phyloP scores from a whole-genome alignment of 2,113 vertebrate genomes.

The Trochalopteron elliotii region DNA sequence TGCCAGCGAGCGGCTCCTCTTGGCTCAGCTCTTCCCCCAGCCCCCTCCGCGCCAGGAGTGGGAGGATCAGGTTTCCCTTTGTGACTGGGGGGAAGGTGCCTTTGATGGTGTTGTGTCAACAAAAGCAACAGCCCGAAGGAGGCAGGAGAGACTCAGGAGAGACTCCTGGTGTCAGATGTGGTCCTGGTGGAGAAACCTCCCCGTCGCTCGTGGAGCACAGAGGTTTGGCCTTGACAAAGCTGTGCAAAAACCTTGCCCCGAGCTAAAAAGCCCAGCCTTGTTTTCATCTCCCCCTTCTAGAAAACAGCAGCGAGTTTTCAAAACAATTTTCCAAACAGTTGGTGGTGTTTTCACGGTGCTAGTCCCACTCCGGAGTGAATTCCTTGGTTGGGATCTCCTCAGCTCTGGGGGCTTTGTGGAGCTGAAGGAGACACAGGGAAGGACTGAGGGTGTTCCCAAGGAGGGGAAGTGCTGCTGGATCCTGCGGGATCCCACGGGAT shows the following conservation, averaged over 20 bases:
- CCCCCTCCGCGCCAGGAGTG: not conserved
- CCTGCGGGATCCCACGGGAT: not conserved
- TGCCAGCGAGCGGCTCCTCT: rapidly evolving
- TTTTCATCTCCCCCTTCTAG: not conserved
- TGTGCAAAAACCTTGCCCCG: not conserved
- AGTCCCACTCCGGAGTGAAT: not conserved
- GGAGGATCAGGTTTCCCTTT: not conserved
- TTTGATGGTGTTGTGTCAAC: constrained; percentile 63
- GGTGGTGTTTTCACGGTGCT: not conserved
- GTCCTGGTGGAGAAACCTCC: not conserved
- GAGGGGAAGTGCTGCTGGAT: rapidly evolving
- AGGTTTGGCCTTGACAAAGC: not conserved
- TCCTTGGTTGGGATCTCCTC: not conserved
- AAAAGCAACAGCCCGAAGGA: not conserved
- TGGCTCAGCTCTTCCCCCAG: not conserved
- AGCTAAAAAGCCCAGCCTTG: not conserved
- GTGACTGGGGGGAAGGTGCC: not conserved
- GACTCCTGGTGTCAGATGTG: constrained; percentile 21
- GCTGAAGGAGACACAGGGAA: not conserved
- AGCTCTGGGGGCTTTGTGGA: not conserved
- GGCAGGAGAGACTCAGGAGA: not conserved
- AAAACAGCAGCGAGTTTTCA: not conserved
- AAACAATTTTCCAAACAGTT: not conserved
- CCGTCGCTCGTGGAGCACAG: rapidly evolving
- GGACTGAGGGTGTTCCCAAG: not conserved